phyloP scores from a whole-genome alignment of 1,140 invertebrate genomes.

The Bombus soroeensis region DNA sequence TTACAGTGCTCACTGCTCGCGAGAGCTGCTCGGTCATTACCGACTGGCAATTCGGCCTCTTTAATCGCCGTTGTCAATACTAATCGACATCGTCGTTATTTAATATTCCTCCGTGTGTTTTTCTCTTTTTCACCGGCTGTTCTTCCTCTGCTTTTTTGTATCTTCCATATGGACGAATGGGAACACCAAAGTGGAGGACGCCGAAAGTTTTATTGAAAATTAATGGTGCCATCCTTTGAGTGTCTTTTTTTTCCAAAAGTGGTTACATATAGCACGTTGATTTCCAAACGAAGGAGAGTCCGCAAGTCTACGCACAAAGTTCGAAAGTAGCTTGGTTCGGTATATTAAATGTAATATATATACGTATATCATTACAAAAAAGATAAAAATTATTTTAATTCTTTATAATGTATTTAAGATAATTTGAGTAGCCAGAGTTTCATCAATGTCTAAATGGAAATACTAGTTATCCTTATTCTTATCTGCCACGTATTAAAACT shows the following conservation, averaged over 20 bases:
- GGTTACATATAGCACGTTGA: too few species aligned
- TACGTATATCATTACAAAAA: background rate
- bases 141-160: background rate
- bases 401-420: too few species aligned
- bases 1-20: constrained; percentile 74
- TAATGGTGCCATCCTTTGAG: background rate
- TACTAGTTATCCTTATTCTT: background rate
- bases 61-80: constrained; percentile 79
- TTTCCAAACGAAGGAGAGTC: too few species aligned
- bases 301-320: too few species aligned
- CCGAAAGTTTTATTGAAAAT: background rate
- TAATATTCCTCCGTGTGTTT: constrained; percentile 69
- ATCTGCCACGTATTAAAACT: background rate
- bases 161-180: background rate
- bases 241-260: too few species aligned
- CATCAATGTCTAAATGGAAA: too few species aligned
- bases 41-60: constrained; percentile 70
- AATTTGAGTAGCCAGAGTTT: too few species aligned
- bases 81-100: constrained; percentile 80
- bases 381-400: background rate
- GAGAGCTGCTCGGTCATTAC: constrained; percentile 66
- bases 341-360: background rate
- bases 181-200: background rate
- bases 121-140: background rate
- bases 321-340: too few species aligned